A percentile compares a stretch with the other conserved stretches of the same genome.
phyloP scores from a whole-genome alignment of 2,888 invertebrate genomes.

The Acrobasis consociella region DNA sequence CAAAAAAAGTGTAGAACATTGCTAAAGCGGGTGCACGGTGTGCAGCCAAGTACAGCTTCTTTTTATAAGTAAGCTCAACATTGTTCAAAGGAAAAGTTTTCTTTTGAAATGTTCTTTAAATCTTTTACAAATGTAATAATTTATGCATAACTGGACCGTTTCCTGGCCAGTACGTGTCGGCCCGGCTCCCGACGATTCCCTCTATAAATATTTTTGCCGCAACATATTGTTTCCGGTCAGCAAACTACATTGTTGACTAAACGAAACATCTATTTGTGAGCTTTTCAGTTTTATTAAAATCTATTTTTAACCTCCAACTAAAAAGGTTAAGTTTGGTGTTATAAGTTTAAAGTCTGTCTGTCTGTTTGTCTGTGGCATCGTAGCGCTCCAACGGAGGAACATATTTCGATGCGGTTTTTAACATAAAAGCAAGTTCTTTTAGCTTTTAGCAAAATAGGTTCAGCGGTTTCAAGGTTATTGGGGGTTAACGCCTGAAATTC shows the following conservation, averaged over 20 bases:
- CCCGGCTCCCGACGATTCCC: constrained; percentile 9
- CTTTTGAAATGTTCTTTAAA: constrained; percentile 11
- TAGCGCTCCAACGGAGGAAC: too few relatives aligned
- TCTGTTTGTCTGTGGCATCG: too few relatives aligned
- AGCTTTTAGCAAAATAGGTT: too few relatives aligned
- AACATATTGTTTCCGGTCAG: constrained; percentile 14
- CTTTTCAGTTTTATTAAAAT: neutral
- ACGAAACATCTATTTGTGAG: neutral
- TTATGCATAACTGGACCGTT: constrained; percentile 10
- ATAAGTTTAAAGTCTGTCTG: too few relatives aligned
- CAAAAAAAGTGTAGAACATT: too few relatives aligned
- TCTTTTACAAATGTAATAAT: constrained; percentile 12
- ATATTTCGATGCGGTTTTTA: too few relatives aligned
- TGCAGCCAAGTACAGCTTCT: too few relatives aligned
- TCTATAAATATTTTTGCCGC: constrained; percentile 22
- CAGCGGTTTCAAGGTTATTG: too few relatives aligned
- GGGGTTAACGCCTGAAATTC: too few relatives aligned
- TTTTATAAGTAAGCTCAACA: neutral
- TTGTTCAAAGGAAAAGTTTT: neutral
- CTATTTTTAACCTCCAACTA: neutral
- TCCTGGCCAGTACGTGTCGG: constrained; percentile 16
- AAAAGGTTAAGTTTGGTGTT: too few relatives aligned
- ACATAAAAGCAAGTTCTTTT: too few relatives aligned
- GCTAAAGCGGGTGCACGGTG: too few relatives aligned
- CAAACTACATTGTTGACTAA: constrained; percentile 11